Evolutionary conservation across 2,888 invertebrate genomes (phyloP), one percentile per base, ranked within the genome.

Genomic region (Ennomos erosarius): DNA sequence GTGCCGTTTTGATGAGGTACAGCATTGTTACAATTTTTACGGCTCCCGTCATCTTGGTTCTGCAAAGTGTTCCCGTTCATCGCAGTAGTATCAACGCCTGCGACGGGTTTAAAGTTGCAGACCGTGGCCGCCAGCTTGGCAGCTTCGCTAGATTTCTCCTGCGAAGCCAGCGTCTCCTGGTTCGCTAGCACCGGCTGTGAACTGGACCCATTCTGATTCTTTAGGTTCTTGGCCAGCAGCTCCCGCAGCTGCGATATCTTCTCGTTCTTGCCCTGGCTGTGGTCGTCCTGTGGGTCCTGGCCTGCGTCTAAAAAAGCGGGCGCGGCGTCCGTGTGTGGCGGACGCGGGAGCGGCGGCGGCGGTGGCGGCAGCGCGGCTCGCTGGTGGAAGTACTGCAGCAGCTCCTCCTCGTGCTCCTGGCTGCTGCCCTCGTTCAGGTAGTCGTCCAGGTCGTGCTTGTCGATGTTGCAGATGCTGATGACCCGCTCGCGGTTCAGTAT

Each of bases 321-420:
- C 13, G 80, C 55, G 50, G 71, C 64, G 35, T 68, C 68, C 63
- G 59, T n/a, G n/a, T n/a, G n/a, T 33, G 67, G 57, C 26, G 10
- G 39, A n/a, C n/a, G n/a, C n/a, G n/a, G n/a, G n/a, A n/a, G n/a
- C n/a, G n/a, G 34, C 59, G 58, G 56, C 69, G 43, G 70, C 12
- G 67, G 56, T 71, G 73, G 78, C 72, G 83, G 61, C 4, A 73
- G 85, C 68, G 84, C 81, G 52, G 83, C 81, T 45, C 82, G 79
- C 52, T 94, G 94, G 67, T 94, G 95, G 85, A 97, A 97, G 88
- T 97, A 97, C 87, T 96, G 96, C 82, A 96, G 93, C 73, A 97
- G 87, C 87, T 97, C 97, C 79, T 97, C 97, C 78, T 97, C 97
- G 83, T 97, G 97, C 78, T 96, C 96, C 75, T 96, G 96, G 78